These are phyloP conservation scores for Tortricodes alternella DNA, from an alignment of 2,888 invertebrate species.

Conservation along the genomic window DNA sequence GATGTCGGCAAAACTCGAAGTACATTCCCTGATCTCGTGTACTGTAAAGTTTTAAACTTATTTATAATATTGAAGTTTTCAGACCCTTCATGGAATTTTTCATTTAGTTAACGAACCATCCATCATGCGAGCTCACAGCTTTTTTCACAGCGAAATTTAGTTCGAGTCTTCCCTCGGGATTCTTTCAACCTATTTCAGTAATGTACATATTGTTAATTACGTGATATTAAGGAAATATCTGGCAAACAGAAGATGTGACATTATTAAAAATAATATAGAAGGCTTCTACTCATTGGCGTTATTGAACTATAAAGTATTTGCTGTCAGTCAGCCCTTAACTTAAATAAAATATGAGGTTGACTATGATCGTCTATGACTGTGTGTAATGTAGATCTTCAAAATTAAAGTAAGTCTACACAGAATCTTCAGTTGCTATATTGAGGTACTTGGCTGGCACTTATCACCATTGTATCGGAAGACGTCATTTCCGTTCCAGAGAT, in stretches of 20 bases:
- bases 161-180: constrained; percentile 12
- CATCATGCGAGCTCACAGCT: constrained; percentile 12
- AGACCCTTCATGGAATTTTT: constrained; percentile 4
- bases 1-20: too few species aligned
- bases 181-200: constrained; percentile 4
- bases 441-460: constrained; percentile 8
- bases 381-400: not conserved
- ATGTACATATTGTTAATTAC: constrained; percentile 5
- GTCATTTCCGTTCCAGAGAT: constrained; percentile 17
- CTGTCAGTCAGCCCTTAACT: too few species aligned
- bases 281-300: too few species aligned
- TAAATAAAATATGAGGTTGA: too few species aligned
- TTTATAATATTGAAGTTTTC: not conserved
- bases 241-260: not conserved
- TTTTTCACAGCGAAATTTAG: constrained; percentile 11
- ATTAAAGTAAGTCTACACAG: not conserved
- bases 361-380: too few species aligned
- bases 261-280: not conserved
- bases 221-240: constrained; percentile 5
- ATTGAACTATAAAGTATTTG: too few species aligned
- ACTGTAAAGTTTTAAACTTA: not conserved
- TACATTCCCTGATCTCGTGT: too few species aligned
- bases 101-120: constrained; percentile 17
- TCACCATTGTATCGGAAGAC: constrained; percentile 20
- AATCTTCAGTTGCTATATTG: not conserved